These are phyloP conservation scores for Peromyscus maniculatus DNA, from an alignment of 2,113 vertebrate genomes.

Conservation along the genomic window DNA sequence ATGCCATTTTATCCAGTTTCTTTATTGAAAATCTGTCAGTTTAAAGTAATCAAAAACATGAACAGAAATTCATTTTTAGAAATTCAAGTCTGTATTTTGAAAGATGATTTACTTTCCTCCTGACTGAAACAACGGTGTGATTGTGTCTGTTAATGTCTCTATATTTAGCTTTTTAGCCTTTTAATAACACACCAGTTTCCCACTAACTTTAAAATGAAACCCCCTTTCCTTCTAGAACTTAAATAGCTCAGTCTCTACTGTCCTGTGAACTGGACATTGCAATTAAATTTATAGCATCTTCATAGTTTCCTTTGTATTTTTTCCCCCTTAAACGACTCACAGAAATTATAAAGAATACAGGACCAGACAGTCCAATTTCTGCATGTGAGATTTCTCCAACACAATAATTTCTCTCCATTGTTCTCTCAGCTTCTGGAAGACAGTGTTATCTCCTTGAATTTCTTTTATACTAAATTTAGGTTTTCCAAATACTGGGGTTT, in stretches of 20 bases:
- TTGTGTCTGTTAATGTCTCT: not conserved
- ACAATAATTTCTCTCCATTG: not conserved
- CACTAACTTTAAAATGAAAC: constrained; percentile 28
- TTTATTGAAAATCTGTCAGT: not conserved
- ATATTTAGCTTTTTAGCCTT: not conserved
- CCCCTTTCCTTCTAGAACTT: not conserved
- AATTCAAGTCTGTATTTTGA: constrained; percentile 2
- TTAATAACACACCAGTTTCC: constrained; percentile 31
- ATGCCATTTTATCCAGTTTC: not conserved
- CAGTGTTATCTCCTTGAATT: not conserved
- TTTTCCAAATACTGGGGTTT: not conserved
- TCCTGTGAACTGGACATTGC: not conserved
- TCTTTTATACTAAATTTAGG: not conserved
- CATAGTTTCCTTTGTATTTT: constrained; percentile 18
- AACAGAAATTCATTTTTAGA: constrained; percentile 4
- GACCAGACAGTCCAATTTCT: not conserved
- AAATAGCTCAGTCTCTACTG: not conserved
- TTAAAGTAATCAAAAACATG: not conserved
- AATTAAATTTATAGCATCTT: not conserved
- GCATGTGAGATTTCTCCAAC: not conserved
- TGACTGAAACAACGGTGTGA: not conserved
- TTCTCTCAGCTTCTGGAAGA: not conserved
- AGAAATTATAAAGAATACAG: not conserved
- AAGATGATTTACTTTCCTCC: constrained; percentile 2
- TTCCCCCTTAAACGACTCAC: not conserved